These are phyloP conservation scores for Hydrozoanthus tunicans DNA, from an alignment of 64 coral and sea anemone genomes.

Conservation along the genomic window DNA sequence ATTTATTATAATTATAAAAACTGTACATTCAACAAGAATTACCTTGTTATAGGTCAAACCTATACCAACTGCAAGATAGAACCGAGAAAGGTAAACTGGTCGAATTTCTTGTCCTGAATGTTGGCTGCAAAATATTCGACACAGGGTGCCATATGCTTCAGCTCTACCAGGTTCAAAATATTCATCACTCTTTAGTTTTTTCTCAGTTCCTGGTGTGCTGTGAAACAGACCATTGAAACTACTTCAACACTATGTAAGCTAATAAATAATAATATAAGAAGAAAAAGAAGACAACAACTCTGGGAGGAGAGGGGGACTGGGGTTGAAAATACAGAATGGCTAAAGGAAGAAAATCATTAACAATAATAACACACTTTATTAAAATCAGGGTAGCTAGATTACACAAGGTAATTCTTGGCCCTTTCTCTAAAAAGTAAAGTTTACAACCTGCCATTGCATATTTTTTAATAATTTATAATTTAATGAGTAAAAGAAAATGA, in stretches of 20 bases:
- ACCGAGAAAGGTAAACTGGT: constrained; percentile 87
- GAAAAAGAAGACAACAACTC: too few species aligned
- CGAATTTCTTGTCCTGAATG: constrained; percentile 80
- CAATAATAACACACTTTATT: too few species aligned
- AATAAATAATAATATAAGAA: background rate
- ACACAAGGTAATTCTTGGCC: too few species aligned
- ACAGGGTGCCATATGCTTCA: constrained; percentile 92
- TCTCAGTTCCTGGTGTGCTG: constrained; percentile 4
- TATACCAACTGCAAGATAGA: constrained; percentile 87
- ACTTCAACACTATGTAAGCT: background rate
- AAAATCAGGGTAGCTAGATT: too few species aligned
- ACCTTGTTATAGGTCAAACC: constrained; percentile 89
- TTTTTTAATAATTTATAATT: too few species aligned
- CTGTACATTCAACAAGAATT: background rate
- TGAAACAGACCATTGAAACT: background rate
- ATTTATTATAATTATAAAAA: too few species aligned
- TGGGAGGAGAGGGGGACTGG: too few species aligned
- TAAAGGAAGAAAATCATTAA: too few species aligned
- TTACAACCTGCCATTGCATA: too few species aligned
- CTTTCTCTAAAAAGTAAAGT: too few species aligned
- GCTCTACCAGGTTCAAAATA: constrained; percentile 95
- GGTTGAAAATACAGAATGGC: too few species aligned
- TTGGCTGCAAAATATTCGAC: constrained; percentile 96
- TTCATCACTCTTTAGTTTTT: constrained; percentile 37
- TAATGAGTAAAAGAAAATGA: too few species aligned